A percentile compares a stretch with the other conserved stretches of the same genome.
phyloP scores from a whole-genome alignment of 1,140 invertebrate genomes.

The Rhyzopertha dominica region DNA sequence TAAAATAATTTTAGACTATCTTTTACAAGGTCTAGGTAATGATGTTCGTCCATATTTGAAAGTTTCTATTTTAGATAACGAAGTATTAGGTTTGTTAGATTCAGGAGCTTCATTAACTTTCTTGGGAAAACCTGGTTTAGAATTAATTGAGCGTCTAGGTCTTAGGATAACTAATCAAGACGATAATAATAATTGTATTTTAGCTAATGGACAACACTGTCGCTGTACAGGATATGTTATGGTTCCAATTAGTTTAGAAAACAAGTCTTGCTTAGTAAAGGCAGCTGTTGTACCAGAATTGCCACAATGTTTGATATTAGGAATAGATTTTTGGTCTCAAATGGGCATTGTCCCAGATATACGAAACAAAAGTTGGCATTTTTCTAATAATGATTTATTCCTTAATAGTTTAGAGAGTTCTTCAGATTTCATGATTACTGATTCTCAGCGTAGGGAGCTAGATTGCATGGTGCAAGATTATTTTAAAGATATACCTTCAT shows the following conservation, averaged over 20 bases:
- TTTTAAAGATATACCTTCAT: neutral
- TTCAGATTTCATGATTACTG: neutral
- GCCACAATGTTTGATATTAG: neutral
- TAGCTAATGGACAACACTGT: no score
- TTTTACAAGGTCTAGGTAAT: neutral
- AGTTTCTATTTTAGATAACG: neutral
- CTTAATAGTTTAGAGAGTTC: neutral
- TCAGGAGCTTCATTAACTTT: neutral
- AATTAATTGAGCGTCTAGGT: no score
- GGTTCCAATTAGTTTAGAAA: no score
- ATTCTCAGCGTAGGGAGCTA: neutral
- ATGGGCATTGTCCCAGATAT: constrained; percentile 19
- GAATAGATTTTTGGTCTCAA: constrained; percentile 20
- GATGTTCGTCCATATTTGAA: neutral
- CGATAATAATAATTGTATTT: no score
- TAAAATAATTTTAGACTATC: neutral
- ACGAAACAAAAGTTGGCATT: constrained; percentile 6
- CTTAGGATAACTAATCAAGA: no score
- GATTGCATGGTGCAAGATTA: neutral
- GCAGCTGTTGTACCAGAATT: no score
- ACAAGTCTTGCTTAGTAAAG: no score
- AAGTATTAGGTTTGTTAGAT: neutral
- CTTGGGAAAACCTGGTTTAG: neutral
- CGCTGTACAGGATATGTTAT: no score
- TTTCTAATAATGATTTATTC: neutral